Conservation (phyloP, 2,888 invertebrate genomes). For the Nipponacmea schrenckii region DNA sequence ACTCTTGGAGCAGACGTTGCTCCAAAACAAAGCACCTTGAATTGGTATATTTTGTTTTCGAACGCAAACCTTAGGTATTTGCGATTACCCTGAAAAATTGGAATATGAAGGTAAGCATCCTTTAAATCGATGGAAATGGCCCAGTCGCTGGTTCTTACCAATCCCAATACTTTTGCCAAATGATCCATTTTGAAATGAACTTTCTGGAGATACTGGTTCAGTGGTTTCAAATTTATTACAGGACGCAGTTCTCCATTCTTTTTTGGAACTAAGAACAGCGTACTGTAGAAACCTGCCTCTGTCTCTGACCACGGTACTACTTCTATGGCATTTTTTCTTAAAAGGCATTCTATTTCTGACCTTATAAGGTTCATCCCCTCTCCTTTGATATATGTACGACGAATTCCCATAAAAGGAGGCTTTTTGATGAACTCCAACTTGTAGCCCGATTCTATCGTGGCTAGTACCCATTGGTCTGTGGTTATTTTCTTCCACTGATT, state of each 20-base stretch:
- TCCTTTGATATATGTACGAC: constrained; percentile 10
- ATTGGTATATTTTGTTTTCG: constrained; percentile 23
- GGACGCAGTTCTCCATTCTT: constrained; percentile 13
- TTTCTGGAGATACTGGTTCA: constrained; percentile 32
- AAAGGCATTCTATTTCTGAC: constrained; percentile 21
- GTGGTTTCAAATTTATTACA: constrained; percentile 29
- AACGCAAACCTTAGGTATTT: constrained; percentile 28
- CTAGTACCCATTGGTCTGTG: constrained; percentile 28
- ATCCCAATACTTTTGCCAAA: constrained; percentile 25
- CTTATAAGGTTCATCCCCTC: constrained; percentile 12
- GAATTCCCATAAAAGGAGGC: constrained; percentile 23
- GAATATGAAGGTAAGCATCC: too few species aligned
- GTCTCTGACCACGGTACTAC: constrained; percentile 10
- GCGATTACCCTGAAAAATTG: constrained; percentile 22
- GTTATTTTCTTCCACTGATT: too few species aligned
- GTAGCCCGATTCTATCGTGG: constrained; percentile 24
- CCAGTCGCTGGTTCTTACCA: constrained; percentile 29
- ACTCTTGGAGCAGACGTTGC: constrained; percentile 27
- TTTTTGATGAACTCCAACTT: constrained; percentile 24
- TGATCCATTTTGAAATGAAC: constrained; percentile 35
- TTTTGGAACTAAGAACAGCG: constrained; percentile 28
- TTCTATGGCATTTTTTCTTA: constrained; percentile 28
- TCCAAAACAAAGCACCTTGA: constrained; percentile 26
- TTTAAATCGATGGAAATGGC: constrained; percentile 25
- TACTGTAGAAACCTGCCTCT: constrained; percentile 32